Evolutionary conservation across 2,797 vertebrate genomes (phyloP).

Genomic region (Pristis pectinata): DNA sequence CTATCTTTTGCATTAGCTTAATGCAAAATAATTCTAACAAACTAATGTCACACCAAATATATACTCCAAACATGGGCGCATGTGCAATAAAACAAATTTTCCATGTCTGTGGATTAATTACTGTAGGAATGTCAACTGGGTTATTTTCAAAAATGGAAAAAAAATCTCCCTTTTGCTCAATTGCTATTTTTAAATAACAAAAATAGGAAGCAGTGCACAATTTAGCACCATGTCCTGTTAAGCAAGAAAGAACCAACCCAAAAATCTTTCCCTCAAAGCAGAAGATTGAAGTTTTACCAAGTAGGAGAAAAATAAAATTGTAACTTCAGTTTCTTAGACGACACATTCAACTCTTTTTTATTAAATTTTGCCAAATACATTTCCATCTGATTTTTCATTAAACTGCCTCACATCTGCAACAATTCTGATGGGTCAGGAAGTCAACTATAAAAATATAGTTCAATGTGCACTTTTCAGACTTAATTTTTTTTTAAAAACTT

Average conservation of each 20-base stretch:
- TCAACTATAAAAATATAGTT: neutral
- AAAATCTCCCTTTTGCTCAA: conserved; percentile 10
- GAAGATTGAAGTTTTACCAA: neutral
- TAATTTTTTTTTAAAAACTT: too few species aligned
- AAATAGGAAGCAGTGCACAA: neutral
- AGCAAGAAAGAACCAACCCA: neutral
- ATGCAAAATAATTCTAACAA: neutral
- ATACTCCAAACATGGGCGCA: neutral
- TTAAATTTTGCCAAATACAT: neutral
- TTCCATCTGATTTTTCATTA: neutral
- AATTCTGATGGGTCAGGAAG: neutral
- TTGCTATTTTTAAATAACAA: neutral
- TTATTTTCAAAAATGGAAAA: neutral
- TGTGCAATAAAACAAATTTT: neutral
- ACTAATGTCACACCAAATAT: neutral
- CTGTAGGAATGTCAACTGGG: neutral
- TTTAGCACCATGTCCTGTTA: neutral
- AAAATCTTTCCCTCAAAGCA: neutral
- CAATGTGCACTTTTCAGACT: neutral
- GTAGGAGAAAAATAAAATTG: neutral
- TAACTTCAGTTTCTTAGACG: neutral
- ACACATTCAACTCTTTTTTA: neutral
- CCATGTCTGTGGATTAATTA: neutral
- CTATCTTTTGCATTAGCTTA: neutral
- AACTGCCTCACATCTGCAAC: neutral